phyloP scores from a whole-genome alignment of 2,113 vertebrate genomes.

The Athene cunicularia region DNA sequence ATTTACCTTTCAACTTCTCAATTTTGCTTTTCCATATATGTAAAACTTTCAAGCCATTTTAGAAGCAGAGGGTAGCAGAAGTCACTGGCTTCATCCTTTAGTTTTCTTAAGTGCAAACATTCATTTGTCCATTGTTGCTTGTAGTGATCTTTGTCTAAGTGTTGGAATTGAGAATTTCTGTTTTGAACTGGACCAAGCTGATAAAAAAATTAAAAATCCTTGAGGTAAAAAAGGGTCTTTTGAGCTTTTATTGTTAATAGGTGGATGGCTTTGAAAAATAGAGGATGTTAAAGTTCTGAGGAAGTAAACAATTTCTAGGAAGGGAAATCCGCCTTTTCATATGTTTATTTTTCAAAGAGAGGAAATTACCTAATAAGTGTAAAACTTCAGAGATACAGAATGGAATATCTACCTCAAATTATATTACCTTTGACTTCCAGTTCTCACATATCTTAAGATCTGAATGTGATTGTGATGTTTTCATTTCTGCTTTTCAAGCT shows the following conservation, averaged over 20 bases:
- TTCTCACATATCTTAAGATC: neutral
- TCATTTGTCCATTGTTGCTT: neutral
- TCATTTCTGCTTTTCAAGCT: neutral
- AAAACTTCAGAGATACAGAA: neutral
- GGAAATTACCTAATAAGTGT: neutral
- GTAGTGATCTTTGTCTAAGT: neutral
- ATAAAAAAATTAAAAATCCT: neutral
- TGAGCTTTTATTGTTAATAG: neutral
- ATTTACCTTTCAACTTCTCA: neutral
- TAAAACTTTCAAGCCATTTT: neutral
- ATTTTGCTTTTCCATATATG: neutral
- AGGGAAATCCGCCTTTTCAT: neutral
- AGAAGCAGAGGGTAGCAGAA: neutral
- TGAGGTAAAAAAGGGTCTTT: neutral
- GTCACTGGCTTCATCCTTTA: neutral
- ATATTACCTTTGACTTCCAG: neutral
- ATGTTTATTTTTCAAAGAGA: neutral
- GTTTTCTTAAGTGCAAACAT: neutral
- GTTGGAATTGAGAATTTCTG: neutral
- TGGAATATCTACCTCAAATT: neutral
- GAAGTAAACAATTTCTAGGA: constrained; percentile 45
- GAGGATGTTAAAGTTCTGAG: constrained; percentile 4
- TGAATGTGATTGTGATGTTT: neutral
- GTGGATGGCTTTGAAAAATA: neutral
- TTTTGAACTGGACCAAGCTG: neutral